Conservation (phyloP, 2,113 vertebrate species). For the Eudorcas thomsonii region DNA sequence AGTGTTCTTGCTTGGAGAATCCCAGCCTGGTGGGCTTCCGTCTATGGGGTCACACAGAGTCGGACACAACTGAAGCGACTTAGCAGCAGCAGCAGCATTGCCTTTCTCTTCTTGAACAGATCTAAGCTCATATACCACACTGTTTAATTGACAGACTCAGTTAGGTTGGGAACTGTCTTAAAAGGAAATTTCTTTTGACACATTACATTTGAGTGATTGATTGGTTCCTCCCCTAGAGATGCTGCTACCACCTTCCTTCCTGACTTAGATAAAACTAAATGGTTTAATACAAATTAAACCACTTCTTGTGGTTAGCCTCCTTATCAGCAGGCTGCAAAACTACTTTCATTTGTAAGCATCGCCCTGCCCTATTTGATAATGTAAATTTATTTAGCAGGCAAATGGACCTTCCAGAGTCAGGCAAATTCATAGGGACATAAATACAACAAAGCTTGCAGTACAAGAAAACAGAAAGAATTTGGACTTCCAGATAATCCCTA, state of each 20-base stretch:
- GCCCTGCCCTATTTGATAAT: not conserved
- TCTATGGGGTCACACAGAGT: too few relatives aligned
- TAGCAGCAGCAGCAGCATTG: not conserved
- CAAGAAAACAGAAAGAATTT: not conserved
- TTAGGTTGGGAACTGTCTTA: conserved; percentile 10
- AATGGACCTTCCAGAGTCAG: conserved; percentile 23
- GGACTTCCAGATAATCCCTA: not conserved
- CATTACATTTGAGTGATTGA: conserved; percentile 20
- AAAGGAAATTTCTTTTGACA: conserved; percentile 62
- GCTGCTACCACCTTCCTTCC: not conserved
- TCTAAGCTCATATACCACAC: not conserved
- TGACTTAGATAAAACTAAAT: conserved; percentile 14
- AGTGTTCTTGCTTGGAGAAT: too few relatives aligned
- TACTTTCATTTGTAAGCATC: not conserved
- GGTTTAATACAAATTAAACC: conserved; percentile 24
- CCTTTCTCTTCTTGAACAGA: conserved; percentile 31
- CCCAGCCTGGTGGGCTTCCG: too few relatives aligned
- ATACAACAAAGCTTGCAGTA: not conserved
- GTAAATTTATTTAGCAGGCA: conserved; percentile 17
- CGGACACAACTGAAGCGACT: fast-evolving
- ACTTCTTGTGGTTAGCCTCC: not conserved
- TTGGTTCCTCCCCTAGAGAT: conserved; percentile 31
- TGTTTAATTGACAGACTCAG: conserved; percentile 8
- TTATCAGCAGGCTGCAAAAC: conserved; percentile 37
- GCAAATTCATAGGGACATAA: not conserved